Base-by-base conservation (phyloP, 1,140 invertebrate species). In the Dufourea novaeangliae region DNA sequence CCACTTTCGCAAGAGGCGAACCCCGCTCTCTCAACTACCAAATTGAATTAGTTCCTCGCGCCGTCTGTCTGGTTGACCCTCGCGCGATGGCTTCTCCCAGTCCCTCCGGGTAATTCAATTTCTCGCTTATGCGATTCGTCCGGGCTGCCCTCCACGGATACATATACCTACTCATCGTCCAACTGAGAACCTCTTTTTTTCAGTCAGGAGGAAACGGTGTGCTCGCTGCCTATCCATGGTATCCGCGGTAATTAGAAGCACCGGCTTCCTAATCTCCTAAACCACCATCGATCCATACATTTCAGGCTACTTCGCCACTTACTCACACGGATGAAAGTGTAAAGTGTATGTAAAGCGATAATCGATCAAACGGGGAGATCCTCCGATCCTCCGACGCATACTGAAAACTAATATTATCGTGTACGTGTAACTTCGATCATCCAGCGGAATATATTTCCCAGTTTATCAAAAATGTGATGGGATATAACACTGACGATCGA, bases 1-100 rank as follows among this genome's bases (percentile, higher is more conserved):
- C 64, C 73, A 50, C 66, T 73, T 66, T 68, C 34, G 34, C 41
- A 14, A 62, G 20, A 41, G 25, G 25, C 41, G 32, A 39, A 25
- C 12, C n/a, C 27, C 25, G 46, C 54, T 56, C 50, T 66, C 50
- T 56, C 17, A n/a, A n/a, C 71, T 76, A 50, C 37, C 27, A 83
- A 79, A 83, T 84, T 83, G 56, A 83, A 84, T 83, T 84, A 80
- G 46, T 69, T 61, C 37, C 39, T 17, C 10, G n/a, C 25, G 54
- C 62, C 32, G 29, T 25, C 14, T 54, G 52, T 22, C 72, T 73
- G 68, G 32, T 78, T 70, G 59, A 70, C 39, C 59, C 52, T 32
- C 44, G 17, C 46, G 39, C 68, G 32, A 66, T 4, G 17, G 10
- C 14, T 34, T 25, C 27, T 29, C 32, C 7, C 8, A 34, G 12